Evolutionary conservation across 2,797 vertebrate genomes (phyloP), one percentile per base, ranked within the genome.

Genomic region (Erethizon dorsatum): DNA sequence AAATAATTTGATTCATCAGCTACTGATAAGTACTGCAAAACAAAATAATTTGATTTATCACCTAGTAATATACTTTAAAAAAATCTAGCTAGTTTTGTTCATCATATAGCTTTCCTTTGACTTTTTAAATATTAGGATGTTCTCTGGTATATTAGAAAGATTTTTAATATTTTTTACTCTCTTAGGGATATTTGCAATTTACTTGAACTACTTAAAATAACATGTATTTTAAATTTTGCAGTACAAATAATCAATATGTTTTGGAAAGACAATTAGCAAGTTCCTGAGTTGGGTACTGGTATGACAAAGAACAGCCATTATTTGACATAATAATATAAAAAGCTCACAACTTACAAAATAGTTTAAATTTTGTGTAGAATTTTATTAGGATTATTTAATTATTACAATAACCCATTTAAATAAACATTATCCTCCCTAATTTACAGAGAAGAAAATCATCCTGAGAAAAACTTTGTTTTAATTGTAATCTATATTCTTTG

Each of bases 51-150:
- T 80, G 84, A 90, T 92, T 96, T 18, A 1, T 52, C 41, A 63
- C 17, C 20, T 54, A 47, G 22, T 65, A 41, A 73, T 78, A 41
- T 56, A 7, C 47, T 87, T 92, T 57, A 52, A n/a, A 78, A 12
- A 82, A 84, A 89, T 77, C 11, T 86, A 83, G 63, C 13, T 86
- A 89, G 59, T 96, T 96, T 90, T 84, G 24, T 75, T 75, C 33
- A 57, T 95, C 52, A 37, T 33, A 7, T 83, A 83, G 89, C 11
- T 90, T 83, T 88, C 88, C 6, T 75, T 78, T 80, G 71, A 78
- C 6, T 63, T 85, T 94, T 84, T 73, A 95, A 61, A 88, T 95
- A 95, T 15, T 77, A 67, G 15, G 71, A 83, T 69, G 6, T 73
- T 86, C 41, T 96, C 33, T 93, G 52, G 61, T 90, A 33, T 90